Conservation (phyloP, 1,140 invertebrate genomes). For the Drosophila sechellia region DNA sequence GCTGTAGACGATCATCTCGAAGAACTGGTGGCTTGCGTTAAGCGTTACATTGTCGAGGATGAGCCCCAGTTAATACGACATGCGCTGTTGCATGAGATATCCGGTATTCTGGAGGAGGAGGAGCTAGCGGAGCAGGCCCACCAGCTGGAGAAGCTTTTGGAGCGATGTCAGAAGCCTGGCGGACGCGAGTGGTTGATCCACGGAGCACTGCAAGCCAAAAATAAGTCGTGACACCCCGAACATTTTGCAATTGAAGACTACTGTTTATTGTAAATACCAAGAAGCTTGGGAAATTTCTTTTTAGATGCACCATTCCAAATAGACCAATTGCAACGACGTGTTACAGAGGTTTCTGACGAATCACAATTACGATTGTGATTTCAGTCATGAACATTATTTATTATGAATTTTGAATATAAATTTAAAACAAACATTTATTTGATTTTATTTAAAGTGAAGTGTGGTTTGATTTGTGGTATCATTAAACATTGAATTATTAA, state of each 20-base stretch:
- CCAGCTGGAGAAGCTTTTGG: conserved; percentile 44
- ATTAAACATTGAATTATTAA: neutral
- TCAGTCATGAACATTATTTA: too few relatives aligned
- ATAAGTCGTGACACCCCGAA: conserved; percentile 20
- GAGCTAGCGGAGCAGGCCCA: conserved; percentile 12
- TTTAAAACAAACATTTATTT: neutral
- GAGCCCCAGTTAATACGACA: conserved; percentile 69
- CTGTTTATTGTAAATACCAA: conserved; percentile 29
- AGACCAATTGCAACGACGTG: conserved; percentile 2
- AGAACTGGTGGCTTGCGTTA: conserved; percentile 87
- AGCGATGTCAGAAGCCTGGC: conserved; percentile 45
- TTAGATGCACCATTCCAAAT: conserved; percentile 6
- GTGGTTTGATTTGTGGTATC: neutral
- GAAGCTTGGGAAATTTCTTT: neutral
- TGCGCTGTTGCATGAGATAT: conserved; percentile 53
- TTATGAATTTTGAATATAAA: too few relatives aligned
- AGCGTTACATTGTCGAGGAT: conserved; percentile 84
- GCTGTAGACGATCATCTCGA: conserved; percentile 91
- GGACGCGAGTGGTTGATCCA: conserved; percentile 60
- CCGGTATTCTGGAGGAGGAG: conserved; percentile 27
- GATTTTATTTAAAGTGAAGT: too few relatives aligned
- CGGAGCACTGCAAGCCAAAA: conserved; percentile 34
- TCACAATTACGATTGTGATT: conserved; percentile 2
- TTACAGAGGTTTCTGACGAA: neutral
- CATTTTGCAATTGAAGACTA: neutral